Base-by-base conservation (phyloP, 1,140 invertebrate genomes). In the Panagrolaimus sp. region DNA sequence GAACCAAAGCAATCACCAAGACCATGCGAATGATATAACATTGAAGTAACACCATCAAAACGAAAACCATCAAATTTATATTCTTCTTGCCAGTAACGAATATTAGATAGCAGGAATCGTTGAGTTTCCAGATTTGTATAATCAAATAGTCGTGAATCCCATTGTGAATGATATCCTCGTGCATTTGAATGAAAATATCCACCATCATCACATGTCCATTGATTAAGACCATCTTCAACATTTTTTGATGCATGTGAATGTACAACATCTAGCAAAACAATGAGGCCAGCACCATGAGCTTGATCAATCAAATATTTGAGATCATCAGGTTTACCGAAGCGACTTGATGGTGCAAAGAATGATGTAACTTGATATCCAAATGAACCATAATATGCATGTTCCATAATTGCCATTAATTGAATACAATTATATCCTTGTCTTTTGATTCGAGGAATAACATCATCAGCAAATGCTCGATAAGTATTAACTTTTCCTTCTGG, bases 201-300 rank as follows among this genome's bases (percentile, higher is more conserved):
- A 1, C 89, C 85, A 80, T 92, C 90, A 0, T 93, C 96, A 8
- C 96, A 95, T 84, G 99, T 96, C 85, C 98, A 99, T 85, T 92
- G 89, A 84, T 99, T 99, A 0, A 99, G 85, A 0, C 96, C 96
- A 85, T 99, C 96, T 48, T 92, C 85, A 0, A 93, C 92, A 86
- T 99, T 99, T 86, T 98, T 98, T 5, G 92, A 96, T 0, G 96
- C 96, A 85, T 99, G 96, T 0, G 94, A 97, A 85, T 99, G 96
- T 0, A 99, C 95, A 16, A 98, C 88, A 85, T 99, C 96, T 9
- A 99, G 84, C 14, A 98, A 83, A 16, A 99, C 94, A 76, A 89
- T 90, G 0, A 99, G 84, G 4, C 93, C 93, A 74, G 91, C 82
- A 48, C 88, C 84, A 85, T 99, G 96, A 1, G 94, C 94, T 45